Evolutionary conservation across 1,140 invertebrate species (phyloP).

Genomic region (Melanaphis sacchari): DNA sequence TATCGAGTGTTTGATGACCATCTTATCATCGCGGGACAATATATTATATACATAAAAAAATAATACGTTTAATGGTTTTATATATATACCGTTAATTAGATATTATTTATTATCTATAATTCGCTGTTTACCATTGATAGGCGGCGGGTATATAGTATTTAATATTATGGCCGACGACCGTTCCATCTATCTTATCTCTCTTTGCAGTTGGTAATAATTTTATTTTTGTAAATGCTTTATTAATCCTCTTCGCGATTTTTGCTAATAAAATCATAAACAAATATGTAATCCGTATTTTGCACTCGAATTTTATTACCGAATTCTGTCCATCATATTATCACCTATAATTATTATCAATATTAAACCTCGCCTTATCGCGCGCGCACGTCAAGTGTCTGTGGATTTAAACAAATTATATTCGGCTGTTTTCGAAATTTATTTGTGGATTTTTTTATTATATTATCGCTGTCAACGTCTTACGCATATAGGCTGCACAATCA

Average conservation of each 20-base stretch:
- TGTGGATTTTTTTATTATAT: not conserved
- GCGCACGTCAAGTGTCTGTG: not conserved
- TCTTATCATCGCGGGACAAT: not conserved
- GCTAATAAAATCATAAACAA: slow-evolving; percentile 15
- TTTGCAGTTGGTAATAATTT: not conserved
- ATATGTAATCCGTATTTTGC: not conserved
- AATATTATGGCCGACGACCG: not conserved
- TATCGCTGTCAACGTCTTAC: not conserved
- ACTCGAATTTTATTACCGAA: not conserved
- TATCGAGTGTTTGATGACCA: not conserved
- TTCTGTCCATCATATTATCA: not conserved
- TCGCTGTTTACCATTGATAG: not conserved
- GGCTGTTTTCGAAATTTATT: not conserved
- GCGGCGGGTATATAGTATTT: not conserved
- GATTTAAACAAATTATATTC: not conserved
- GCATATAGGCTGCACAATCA: too few relatives aligned
- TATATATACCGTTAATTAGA: not conserved
- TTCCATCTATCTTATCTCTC: not conserved
- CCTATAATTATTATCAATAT: not conserved
- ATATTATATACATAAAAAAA: not conserved
- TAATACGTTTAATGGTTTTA: not conserved
- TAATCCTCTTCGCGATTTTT: not conserved
- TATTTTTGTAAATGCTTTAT: slow-evolving; percentile 12
- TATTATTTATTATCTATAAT: not conserved
- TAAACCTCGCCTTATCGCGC: not conserved